Conservation (phyloP, 2,797 vertebrate species). For the Melanotaenia boesemani region DNA sequence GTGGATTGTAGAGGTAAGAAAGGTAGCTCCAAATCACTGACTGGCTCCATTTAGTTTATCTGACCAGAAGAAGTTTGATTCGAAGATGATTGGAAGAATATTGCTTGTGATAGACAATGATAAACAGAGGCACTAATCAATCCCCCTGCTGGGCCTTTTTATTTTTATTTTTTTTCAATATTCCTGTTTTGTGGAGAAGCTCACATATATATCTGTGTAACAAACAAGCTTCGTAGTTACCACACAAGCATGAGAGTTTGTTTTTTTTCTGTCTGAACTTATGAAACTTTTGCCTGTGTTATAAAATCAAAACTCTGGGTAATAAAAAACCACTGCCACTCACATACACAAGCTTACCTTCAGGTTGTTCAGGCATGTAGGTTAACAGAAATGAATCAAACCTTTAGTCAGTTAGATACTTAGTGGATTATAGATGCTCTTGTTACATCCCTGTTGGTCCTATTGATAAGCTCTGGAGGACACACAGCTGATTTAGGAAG, state of each 20-base stretch:
- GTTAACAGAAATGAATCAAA: slow-evolving; percentile 41
- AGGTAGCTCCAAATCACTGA: background rate
- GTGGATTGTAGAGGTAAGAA: background rate
- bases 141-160: background rate
- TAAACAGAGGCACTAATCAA: background rate
- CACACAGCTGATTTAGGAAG: slow-evolving; percentile 37
- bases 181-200: background rate
- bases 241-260: too few species aligned
- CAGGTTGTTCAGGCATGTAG: slow-evolving; percentile 15
- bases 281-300: background rate
- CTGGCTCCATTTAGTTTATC: background rate
- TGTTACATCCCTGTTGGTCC: slow-evolving; percentile 20
- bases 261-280: background rate
- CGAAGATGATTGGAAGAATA: too few species aligned
- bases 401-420: slow-evolving; percentile 4
- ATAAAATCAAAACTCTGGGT: slow-evolving; percentile 19
- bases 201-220: background rate
- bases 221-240: background rate
- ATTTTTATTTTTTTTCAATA: background rate
- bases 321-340: slow-evolving; percentile 20
- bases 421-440: slow-evolving; percentile 29
- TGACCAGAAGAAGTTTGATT: background rate
- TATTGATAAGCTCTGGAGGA: slow-evolving; percentile 45
- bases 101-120: too few species aligned
- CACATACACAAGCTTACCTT: slow-evolving; percentile 13